A percentile compares a stretch with the other conserved stretches of the same genome.
These are phyloP conservation scores for Opisthograptis luteolata DNA, from an alignment of 2,888 invertebrate species.

Conservation along the genomic window DNA sequence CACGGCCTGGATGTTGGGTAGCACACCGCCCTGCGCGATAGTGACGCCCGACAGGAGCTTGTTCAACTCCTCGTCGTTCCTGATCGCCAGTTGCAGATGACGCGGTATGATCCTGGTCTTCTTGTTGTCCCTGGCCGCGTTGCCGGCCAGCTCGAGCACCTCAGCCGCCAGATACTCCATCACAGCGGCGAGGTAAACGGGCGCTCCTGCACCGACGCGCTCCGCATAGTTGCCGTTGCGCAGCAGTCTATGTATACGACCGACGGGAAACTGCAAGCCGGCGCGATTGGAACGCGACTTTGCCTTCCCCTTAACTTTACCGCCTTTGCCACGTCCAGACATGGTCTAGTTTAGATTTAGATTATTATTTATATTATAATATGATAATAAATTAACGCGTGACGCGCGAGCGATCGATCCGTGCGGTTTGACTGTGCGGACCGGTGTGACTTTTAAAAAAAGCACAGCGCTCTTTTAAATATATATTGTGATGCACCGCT, in stretches of 20 bases:
- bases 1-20: constrained; percentile 89
- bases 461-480: no score
- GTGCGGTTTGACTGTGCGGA: background rate
- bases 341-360: no score
- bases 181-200: background rate
- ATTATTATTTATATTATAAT: background rate
- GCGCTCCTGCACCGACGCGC: constrained; percentile 46
- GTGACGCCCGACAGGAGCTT: constrained; percentile 90
- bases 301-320: constrained; percentile 61
- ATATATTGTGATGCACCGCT: constrained; percentile 57
- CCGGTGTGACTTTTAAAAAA: constrained; percentile 1
- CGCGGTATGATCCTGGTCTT: constrained; percentile 87
- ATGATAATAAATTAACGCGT: no score
- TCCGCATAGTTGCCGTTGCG: constrained; percentile 85
- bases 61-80: constrained; percentile 92
- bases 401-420: background rate
- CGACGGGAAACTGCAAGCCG: constrained; percentile 83
- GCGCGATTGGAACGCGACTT: constrained; percentile 73
- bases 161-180: background rate
- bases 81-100: constrained; percentile 89
- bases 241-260: constrained; percentile 68
- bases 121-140: constrained; percentile 88
- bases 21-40: constrained; percentile 92
- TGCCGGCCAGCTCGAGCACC: constrained; percentile 47
- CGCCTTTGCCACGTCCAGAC: constrained; percentile 48